phyloP scores from a whole-genome alignment of 2,888 invertebrate genomes.

The Alloscopus bannaensis region DNA sequence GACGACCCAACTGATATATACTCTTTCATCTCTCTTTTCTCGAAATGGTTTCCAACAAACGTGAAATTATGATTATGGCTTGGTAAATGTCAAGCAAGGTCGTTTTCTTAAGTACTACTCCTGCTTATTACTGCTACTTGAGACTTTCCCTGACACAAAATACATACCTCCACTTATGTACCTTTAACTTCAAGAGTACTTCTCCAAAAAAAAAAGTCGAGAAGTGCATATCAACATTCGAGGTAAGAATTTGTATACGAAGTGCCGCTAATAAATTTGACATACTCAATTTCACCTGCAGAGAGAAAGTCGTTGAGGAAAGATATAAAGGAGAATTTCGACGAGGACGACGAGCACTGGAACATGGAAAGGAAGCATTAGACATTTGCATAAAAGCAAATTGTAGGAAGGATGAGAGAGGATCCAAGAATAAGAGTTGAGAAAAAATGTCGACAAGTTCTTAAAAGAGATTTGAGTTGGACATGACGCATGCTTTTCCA shows the following conservation, averaged over 20 bases:
- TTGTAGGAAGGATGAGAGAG: no score
- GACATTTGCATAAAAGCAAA: conserved; percentile 51
- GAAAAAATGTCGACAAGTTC: conserved; percentile 42
- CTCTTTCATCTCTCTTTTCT: conserved; percentile 13
- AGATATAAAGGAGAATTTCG: not conserved
- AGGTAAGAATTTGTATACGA: not conserved
- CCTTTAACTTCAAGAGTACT: no score
- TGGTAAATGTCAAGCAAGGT: conserved; percentile 41
- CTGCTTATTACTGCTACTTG: not conserved
- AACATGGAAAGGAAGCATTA: conserved; percentile 4
- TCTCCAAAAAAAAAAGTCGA: no score
- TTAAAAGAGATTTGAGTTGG: conserved; percentile 29
- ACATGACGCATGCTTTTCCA: conserved; percentile 26
- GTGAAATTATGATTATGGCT: conserved; percentile 35
- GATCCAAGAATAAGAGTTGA: not conserved
- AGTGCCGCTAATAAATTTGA: not conserved
- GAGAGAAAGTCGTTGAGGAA: not conserved
- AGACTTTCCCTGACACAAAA: not conserved
- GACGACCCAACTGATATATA: conserved; percentile 22
- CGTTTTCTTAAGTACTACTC: conserved; percentile 29
- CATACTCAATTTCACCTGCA: conserved; percentile 19
- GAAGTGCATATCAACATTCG: not conserved
- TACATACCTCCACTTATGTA: conserved; percentile 2
- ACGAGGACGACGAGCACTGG: not conserved
- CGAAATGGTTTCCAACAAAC: conserved; percentile 2